Conservation (phyloP, 2,797 vertebrate species). For the Tamandua tetradactyla region DNA sequence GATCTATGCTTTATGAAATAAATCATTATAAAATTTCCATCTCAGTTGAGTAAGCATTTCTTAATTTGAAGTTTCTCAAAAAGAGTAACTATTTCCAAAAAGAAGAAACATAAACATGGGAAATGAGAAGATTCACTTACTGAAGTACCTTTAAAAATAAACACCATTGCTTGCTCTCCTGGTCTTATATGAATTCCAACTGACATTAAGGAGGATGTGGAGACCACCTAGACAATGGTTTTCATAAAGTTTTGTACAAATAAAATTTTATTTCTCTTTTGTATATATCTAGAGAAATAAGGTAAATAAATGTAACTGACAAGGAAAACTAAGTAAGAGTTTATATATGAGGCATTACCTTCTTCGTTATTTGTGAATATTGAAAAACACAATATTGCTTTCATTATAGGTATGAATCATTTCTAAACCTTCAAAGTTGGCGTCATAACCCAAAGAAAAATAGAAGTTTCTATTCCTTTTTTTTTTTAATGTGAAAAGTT, state of each 20-base stretch:
- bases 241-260: neutral
- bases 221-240: neutral
- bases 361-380: neutral
- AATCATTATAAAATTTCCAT: conserved; percentile 77
- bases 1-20: conserved; percentile 79
- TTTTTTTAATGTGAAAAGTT: neutral
- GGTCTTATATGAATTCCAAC: conserved; percentile 36
- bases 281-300: neutral
- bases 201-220: conserved; percentile 54
- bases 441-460: conserved; percentile 47
- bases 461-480: conserved; percentile 4
- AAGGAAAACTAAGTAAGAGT: neutral
- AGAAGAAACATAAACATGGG: conserved; percentile 71
- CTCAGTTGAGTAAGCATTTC: conserved; percentile 67
- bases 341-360: neutral
- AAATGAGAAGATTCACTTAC: conserved; percentile 76
- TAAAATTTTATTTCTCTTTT: neutral
- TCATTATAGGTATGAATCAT: neutral
- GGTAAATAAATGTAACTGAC: neutral
- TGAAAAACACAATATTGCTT: neutral
- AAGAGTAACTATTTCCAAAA: conserved; percentile 76
- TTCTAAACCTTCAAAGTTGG: conserved; percentile 12
- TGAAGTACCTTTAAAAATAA: conserved; percentile 81
- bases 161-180: conserved; percentile 20
- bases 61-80: conserved; percentile 80